Conservation (phyloP, 2,888 invertebrate genomes). For the Sceliomorpha sp. region DNA sequence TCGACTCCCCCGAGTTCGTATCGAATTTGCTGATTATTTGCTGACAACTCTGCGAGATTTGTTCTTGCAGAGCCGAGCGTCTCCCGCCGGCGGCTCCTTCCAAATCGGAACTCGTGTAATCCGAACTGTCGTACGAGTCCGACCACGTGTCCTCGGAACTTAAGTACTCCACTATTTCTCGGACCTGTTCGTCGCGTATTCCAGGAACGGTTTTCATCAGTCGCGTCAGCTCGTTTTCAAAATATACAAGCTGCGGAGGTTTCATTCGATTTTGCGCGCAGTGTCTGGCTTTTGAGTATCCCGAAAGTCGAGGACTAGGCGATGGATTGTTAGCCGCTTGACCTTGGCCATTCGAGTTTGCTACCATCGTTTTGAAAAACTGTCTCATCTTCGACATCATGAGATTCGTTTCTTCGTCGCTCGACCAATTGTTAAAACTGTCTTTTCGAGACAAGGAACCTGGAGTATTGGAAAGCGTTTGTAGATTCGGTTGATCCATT, state of each 20-base stretch:
- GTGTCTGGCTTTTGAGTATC: constrained; percentile 65
- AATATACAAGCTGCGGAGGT: constrained; percentile 92
- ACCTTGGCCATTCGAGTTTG: constrained; percentile 81
- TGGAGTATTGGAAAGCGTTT: constrained; percentile 62
- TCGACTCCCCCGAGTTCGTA: constrained; percentile 64
- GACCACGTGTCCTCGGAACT: constrained; percentile 97
- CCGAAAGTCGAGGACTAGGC: constrained; percentile 80
- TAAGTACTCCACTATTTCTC: constrained; percentile 94
- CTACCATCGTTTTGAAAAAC: constrained; percentile 95
- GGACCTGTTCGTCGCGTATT: constrained; percentile 93
- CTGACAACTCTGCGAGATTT: constrained; percentile 93
- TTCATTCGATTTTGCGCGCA: constrained; percentile 84
- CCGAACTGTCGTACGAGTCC: constrained; percentile 95
- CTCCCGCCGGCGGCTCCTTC: constrained; percentile 85
- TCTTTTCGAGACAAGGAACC: constrained; percentile 88
- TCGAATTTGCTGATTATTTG: constrained; percentile 94
- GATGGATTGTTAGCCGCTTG: constrained; percentile 81
- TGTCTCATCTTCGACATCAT: constrained; percentile 98
- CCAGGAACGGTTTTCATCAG: constrained; percentile 97
- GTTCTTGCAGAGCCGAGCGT: constrained; percentile 88
- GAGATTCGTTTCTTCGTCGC: constrained; percentile 95
- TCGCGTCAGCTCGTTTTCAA: constrained; percentile 93
- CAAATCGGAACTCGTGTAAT: constrained; percentile 93
- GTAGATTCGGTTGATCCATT: constrained; percentile 37
- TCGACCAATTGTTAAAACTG: constrained; percentile 96